Conservation (phyloP, 2,888 invertebrate genomes). For the Limnephilus rhombicus region DNA sequence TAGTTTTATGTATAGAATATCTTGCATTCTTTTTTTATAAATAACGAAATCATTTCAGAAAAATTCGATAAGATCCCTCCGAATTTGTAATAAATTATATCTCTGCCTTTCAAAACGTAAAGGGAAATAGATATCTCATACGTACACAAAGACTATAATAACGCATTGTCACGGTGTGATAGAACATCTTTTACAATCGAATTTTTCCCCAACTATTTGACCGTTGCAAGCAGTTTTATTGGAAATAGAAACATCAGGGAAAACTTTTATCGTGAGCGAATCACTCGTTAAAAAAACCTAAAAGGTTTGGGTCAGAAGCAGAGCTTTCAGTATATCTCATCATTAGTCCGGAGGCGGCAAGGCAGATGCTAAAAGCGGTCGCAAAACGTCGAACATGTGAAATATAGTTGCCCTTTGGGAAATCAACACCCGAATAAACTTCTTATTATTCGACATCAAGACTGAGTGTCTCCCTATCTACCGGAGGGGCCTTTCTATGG, state of each 20-base stretch:
- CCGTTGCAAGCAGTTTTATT: neutral
- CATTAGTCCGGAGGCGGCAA: conserved; percentile 1
- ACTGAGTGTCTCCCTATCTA: neutral
- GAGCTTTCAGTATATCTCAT: neutral
- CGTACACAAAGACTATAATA: neutral
- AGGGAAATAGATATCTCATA: neutral
- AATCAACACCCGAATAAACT: conserved; percentile 3
- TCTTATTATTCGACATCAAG: neutral
- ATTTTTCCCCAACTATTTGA: too few species aligned
- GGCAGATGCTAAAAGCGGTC: neutral
- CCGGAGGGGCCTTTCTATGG: neutral
- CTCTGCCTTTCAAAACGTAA: neutral
- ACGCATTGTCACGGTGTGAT: too few species aligned
- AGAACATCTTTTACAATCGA: neutral
- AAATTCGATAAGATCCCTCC: too few species aligned
- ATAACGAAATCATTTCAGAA: too few species aligned
- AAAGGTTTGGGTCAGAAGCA: neutral
- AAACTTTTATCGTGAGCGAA: neutral
- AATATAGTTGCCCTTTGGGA: conserved; percentile 26
- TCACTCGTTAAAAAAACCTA: neutral
- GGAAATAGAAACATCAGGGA: neutral
- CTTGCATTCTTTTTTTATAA: too few species aligned
- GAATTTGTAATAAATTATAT: neutral
- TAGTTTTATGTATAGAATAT: too few species aligned
- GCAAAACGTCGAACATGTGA: conserved; percentile 1